Conservation (phyloP, 2,888 invertebrate species). For the Dioctria linearis region DNA sequence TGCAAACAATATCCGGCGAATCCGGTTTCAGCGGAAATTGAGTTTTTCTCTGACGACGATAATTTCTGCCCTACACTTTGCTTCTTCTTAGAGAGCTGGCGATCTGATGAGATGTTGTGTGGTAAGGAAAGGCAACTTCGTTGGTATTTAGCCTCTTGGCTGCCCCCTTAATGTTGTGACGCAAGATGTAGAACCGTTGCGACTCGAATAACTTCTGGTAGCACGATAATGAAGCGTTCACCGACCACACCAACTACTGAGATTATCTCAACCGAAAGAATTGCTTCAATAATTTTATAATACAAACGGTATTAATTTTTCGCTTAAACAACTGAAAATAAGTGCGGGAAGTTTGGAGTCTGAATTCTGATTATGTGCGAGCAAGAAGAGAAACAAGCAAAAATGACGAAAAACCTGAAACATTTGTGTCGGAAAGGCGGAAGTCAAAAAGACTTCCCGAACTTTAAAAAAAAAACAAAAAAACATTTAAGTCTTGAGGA, state of each 20-base stretch:
- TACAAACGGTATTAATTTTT: no score
- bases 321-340: no score
- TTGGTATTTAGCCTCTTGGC: not conserved
- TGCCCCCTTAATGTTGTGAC: not conserved
- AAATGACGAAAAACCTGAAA: slow-evolving; percentile 48
- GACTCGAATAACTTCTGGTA: slow-evolving; percentile 13
- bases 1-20: slow-evolving; percentile 63
- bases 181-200: slow-evolving; percentile 27
- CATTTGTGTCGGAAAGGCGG: slow-evolving; percentile 51
- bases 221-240: slow-evolving; percentile 1
- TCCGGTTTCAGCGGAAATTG: slow-evolving; percentile 65
- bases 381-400: not conserved
- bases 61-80: slow-evolving; percentile 50
- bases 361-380: no score
- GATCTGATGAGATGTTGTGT: slow-evolving; percentile 12
- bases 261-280: not conserved
- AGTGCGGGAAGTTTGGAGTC: no score
- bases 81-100: not conserved
- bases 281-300: no score
- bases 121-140: no score
- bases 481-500: slow-evolving; percentile 45
- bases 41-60: slow-evolving; percentile 60
- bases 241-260: slow-evolving; percentile 6
- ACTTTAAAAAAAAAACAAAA: not conserved
- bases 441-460: slow-evolving; percentile 47